phyloP scores from a whole-genome alignment of 1,140 invertebrate genomes.

The Drosophila novamexicana region DNA sequence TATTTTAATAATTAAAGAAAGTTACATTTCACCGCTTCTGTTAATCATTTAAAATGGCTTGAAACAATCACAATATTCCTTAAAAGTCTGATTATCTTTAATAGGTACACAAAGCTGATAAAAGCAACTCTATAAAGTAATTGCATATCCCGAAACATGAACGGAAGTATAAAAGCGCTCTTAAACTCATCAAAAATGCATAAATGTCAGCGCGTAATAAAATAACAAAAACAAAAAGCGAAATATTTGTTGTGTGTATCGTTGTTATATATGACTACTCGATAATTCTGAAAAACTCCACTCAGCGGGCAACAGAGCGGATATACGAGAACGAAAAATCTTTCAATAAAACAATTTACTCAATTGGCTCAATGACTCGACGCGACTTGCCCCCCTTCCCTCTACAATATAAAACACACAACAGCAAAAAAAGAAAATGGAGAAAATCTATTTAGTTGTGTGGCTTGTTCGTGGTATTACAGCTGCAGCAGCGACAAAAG shows the following conservation, averaged over 20 bases:
- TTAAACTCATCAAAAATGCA: slow-evolving; percentile 73
- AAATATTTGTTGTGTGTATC: slow-evolving; percentile 34
- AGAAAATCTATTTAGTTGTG: slow-evolving; percentile 75
- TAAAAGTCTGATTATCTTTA: no score
- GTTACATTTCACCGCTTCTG: no score
- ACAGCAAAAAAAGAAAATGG: neutral
- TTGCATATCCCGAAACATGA: slow-evolving; percentile 16
- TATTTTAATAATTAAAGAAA: no score
- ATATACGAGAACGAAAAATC: slow-evolving; percentile 63
- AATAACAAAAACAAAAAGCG: slow-evolving; percentile 30
- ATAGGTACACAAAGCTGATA: neutral
- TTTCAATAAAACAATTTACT: slow-evolving; percentile 82
- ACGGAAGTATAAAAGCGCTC: slow-evolving; percentile 25
- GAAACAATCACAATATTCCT: no score
- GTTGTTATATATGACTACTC: slow-evolving; percentile 10
- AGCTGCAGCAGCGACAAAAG: slow-evolving; percentile 28
- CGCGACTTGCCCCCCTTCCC: slow-evolving; percentile 45
- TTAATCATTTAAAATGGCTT: no score
- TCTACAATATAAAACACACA: slow-evolving; percentile 34
- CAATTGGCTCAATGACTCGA: slow-evolving; percentile 80
- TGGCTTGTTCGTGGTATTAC: slow-evolving; percentile 65
- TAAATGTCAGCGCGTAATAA: slow-evolving; percentile 64
- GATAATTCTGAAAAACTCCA: slow-evolving; percentile 23
- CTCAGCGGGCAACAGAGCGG: slow-evolving; percentile 20
- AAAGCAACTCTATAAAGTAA: slow-evolving; percentile 2